These are phyloP conservation scores for Phragmatobia fuliginosa DNA, from an alignment of 2,888 invertebrate genomes.

Conservation along the genomic window DNA sequence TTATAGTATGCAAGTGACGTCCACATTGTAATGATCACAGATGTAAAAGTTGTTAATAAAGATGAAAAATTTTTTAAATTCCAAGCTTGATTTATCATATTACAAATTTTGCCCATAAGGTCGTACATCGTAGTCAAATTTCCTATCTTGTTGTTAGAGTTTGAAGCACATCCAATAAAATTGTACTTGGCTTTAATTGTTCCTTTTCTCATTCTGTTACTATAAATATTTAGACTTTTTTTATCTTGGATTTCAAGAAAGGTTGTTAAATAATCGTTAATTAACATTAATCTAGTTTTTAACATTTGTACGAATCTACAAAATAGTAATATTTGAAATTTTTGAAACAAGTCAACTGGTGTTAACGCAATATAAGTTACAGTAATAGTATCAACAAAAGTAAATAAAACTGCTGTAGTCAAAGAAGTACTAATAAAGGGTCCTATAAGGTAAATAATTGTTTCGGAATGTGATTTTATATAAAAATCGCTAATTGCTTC, in stretches of 20 bases:
- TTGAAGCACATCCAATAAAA: too few species aligned
- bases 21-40: constrained; percentile 67
- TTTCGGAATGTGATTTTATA: too few species aligned
- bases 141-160: constrained; percentile 60
- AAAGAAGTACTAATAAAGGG: constrained; percentile 43
- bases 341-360: constrained; percentile 50
- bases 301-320: constrained; percentile 62
- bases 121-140: constrained; percentile 64
- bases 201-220: constrained; percentile 28
- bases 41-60: constrained; percentile 65
- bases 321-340: constrained; percentile 61
- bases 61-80: constrained; percentile 64
- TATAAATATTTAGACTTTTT: constrained; percentile 49
- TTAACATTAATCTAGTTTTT: constrained; percentile 54
- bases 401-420: constrained; percentile 42
- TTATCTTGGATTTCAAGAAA: constrained; percentile 57
- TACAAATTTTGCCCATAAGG: constrained; percentile 59
- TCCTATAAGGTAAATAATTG: constrained; percentile 27
- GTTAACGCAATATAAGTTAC: constrained; percentile 30
- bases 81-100: constrained; percentile 64
- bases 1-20: constrained; percentile 60
- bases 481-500: too few species aligned
- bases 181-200: constrained; percentile 34
- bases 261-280: constrained; percentile 60
- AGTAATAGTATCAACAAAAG: constrained; percentile 31